phyloP scores from a whole-genome alignment of 2,113 vertebrate species.

The Strix aluco region DNA sequence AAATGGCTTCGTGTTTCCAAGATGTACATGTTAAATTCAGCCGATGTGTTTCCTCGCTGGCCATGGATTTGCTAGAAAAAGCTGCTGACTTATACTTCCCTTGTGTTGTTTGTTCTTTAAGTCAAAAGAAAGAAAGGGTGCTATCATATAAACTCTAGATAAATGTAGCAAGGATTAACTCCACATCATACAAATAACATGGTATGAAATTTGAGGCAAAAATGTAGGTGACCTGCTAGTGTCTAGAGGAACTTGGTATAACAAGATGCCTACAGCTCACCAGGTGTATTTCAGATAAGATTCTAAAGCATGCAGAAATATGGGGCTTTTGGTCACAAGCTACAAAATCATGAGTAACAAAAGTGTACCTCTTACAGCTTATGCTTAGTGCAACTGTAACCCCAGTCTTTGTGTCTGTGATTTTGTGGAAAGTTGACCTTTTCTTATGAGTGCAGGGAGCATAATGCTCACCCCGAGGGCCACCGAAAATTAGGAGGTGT shows the following conservation, averaged over 20 bases:
- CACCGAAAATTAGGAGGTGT: not conserved
- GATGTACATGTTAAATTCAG: not conserved
- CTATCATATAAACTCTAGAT: not conserved
- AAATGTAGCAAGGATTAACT: not conserved
- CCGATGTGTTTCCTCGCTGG: not conserved
- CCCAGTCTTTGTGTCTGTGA: fast-evolving
- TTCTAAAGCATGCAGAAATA: not conserved
- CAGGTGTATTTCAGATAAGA: not conserved
- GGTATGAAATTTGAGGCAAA: not conserved
- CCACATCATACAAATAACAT: not conserved
- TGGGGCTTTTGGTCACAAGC: not conserved
- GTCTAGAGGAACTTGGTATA: not conserved
- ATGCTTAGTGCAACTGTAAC: not conserved
- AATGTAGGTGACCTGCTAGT: not conserved
- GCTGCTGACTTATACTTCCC: not conserved
- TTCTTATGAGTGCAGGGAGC: not conserved
- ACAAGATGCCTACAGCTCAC: not conserved
- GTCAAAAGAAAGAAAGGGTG: not conserved
- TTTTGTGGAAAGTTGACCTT: not conserved
- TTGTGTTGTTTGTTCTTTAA: not conserved
- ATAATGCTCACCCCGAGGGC: not conserved
- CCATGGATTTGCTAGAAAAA: not conserved
- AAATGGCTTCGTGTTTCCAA: not conserved
- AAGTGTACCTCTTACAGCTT: not conserved
- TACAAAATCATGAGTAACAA: not conserved